These are phyloP conservation scores for Lagria hirta DNA, from an alignment of 2,888 invertebrate species.

Conservation along the genomic window DNA sequence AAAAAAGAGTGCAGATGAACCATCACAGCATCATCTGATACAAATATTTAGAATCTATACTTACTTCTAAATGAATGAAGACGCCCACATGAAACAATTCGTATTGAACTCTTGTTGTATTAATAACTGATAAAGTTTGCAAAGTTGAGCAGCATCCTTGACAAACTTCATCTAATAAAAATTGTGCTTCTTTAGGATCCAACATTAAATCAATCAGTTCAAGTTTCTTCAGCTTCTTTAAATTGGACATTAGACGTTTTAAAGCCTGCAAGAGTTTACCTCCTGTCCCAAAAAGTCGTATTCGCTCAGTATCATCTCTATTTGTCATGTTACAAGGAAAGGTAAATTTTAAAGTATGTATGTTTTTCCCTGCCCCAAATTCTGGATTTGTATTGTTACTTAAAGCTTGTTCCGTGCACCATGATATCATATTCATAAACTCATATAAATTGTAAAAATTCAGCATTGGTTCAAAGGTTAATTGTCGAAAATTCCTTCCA, in stretches of 20 bases:
- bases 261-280: constrained; percentile 67
- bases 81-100: constrained; percentile 74
- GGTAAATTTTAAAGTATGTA: constrained; percentile 66
- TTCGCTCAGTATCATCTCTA: constrained; percentile 62
- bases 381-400: constrained; percentile 40
- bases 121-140: constrained; percentile 66
- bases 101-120: constrained; percentile 69
- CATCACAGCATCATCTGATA: too few relatives aligned
- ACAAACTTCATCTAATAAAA: constrained; percentile 72
- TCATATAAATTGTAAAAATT: constrained; percentile 83
- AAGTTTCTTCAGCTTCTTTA: constrained; percentile 64
- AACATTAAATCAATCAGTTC: constrained; percentile 75
- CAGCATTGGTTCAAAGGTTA: constrained; percentile 71
- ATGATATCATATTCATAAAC: constrained; percentile 79
- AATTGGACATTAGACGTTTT: constrained; percentile 67
- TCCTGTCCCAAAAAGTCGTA: constrained; percentile 71
- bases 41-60: background rate
- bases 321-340: constrained; percentile 75
- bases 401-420: constrained; percentile 67
- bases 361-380: constrained; percentile 59
- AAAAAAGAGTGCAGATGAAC: constrained; percentile 14
- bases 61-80: constrained; percentile 70
- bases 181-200: constrained; percentile 68
- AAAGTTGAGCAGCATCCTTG: constrained; percentile 65
- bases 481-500: constrained; percentile 64